Evolutionary conservation across 37 sponge, comb jelly and placozoan genomes (phyloP).

Genomic region (Crambe crambe): DNA sequence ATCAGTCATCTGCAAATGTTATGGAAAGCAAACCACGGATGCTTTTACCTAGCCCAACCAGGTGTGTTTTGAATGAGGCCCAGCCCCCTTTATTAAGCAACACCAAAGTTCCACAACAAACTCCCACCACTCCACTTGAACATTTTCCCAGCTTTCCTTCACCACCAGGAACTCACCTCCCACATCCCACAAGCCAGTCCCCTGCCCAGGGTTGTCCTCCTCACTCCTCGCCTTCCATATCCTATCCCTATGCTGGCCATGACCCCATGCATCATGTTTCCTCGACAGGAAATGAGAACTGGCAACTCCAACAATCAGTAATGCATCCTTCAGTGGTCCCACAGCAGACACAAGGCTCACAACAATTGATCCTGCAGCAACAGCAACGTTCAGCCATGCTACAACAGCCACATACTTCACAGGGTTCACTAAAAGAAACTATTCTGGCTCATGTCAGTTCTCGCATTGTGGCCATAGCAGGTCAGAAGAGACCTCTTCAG

Average conservation of each 20-base stretch:
- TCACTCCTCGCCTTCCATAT: neutral
- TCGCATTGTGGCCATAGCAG: conserved; percentile 3
- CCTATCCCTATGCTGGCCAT: too few species aligned
- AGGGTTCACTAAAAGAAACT: conserved; percentile 7
- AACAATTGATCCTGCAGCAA: neutral
- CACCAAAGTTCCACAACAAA: neutral
- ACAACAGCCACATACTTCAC: neutral
- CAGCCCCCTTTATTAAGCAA: neutral
- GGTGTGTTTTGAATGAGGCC: neutral
- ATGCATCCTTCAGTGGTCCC: neutral
- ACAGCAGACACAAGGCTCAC: neutral
- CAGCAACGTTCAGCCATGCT: neutral
- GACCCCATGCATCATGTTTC: neutral
- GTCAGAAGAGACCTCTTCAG: conserved; percentile 14
- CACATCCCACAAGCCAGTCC: neutral
- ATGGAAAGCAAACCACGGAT: neutral
- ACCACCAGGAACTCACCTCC: neutral
- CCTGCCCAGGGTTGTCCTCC: neutral
- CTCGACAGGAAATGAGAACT: neutral
- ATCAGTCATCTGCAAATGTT: neutral
- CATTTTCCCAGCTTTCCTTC: conserved; percentile 17
- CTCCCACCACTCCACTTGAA: conserved; percentile 43
- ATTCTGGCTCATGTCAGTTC: conserved; percentile 24
- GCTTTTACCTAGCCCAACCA: neutral
- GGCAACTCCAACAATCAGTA: neutral